Base-by-base conservation (phyloP, 2,113 vertebrate species). In the Sphaerodactylus townsendi region DNA sequence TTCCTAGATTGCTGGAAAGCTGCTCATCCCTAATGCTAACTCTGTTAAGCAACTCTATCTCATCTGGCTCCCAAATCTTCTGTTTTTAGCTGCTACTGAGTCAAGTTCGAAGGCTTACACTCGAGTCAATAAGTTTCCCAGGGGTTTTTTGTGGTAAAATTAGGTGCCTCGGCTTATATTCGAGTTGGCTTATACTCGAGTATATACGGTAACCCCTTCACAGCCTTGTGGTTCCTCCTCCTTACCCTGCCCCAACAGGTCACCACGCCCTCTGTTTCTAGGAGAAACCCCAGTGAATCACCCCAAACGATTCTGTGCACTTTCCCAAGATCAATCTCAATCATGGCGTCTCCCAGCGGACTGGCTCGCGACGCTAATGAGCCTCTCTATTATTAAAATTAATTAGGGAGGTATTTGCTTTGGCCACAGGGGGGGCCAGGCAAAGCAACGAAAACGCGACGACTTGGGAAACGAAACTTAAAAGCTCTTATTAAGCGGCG, bases 391-490 rank as follows among this genome's bases (percentile, higher is more conserved):
- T 92, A 90, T 78, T 87, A 84, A 82, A 92, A 88, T 92, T 92
- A 94, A 95, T 95, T 90, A 92, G 92, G 69, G 53, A 88, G 73
- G 83, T 76, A 87, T 90, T 91, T 83, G 17, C 69, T 83, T 77
- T 86, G 79, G 82, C 77, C 91, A 90, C 3, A 0, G 44, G 75
- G 44, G 75, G 41, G 89, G 21, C 10, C 35, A 89, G 41, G 4
- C 53, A 81, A 85, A 62, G 70, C 1, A 66, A 82, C 1, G 64
- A 79, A 89, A 79, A 68, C 80, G 10, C 59, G 77, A 90, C 66
- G 84, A 87, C 44, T 90, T 9, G 8, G 80, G 35, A 72, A 93
- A 78, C 77, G 64, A 46, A 88, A 88, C 89, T 83, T 5, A 81
- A 92, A 94, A 70, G n/a, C 3, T 56, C 21, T 77, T 84, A 77